Evolutionary conservation across 2,113 vertebrate genomes (phyloP), one percentile per base, ranked within the genome.

Genomic region (Pachypanchax playfairii): DNA sequence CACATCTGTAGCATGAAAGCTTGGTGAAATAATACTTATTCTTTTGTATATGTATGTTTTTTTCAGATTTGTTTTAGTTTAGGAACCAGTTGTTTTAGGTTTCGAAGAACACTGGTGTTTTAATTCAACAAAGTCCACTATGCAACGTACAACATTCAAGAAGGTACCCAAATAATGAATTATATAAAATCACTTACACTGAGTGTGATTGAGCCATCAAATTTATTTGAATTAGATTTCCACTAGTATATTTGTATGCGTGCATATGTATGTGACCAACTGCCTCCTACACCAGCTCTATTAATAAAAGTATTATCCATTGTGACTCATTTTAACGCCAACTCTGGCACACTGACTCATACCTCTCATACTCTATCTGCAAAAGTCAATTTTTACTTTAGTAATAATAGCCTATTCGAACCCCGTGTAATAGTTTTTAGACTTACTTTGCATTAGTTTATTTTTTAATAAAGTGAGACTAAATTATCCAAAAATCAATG

Each of bases 261-360:
- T 70, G 65, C 68, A 80, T 80, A 74, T 65, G 53, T 66, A 70
- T 65, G 56, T 77, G 73, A 59, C 53, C 62, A 54, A 20, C 53
- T 17, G 5, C 80, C 74, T 73, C 85, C 85, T 68, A 85, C 85
- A 79, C 66, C 3, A 18, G 51, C 74, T 60, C 84, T 84, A 82
- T 68, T 85, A 85, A 75, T 88, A 85, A 65, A 53, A 82, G 51
- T 69, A 71, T 80, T 65, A 84, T 83, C 66, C 56, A 71, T 31
- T 77, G 71, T 87, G 85, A 88, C 64, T 83, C 85, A 82, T 51
- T 56, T 49, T 38, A 57, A 75, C 74, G 26, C 76, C 85, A 82
- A 79, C 82, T 73, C 79, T 68, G 65, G 28, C 44, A 70, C 38
- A 59, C 68, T 86, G 83, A 86, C 75, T 87, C 80, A 81, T 48